Evolutionary conservation across 1,140 invertebrate genomes (phyloP), one percentile per base, ranked within the genome.

Genomic region (Heliconius himera): DNA sequence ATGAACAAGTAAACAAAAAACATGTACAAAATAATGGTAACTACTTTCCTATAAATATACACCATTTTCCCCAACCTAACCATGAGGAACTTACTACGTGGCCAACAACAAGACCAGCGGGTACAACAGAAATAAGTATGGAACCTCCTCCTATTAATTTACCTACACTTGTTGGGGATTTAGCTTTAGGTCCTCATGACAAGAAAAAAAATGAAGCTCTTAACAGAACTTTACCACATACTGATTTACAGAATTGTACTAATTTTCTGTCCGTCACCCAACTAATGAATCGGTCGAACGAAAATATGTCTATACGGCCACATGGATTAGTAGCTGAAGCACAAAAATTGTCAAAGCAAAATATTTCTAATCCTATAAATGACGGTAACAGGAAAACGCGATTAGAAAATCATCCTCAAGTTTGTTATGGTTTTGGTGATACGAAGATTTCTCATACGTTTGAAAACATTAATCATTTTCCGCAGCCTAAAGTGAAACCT

Each of bases 191-290:
- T 2, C 93, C 93, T 20, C 92, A 94, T 66, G 93, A 94, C n/a
- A 93, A 91, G 82, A 94, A 93, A 85, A 94, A 90, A 80, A 89
- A 81, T 85, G 91, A 94, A 66, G 74, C 83, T 20, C 54, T 86
- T 56, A 90, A 87, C 76, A 88, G 89, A 85, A 75, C 71, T 20
- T 54, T 81, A 33, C 80, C 86, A 54, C 91, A 91, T 66, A 66
- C 85, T 54, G 93, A 94, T 71, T 79, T 90, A 76, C 91, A 91
- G 83, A 93, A 90, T 66, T 94, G 93, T 83, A 86, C 87, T 20
- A 94, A 92, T 82, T 94, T 94, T 51, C 85, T 94, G 1, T 94
- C 92, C 20, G 93, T 94, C 16, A 94, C 93, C 3, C 93, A 94
- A 60, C 77, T 94, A 60, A 94, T 94, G 93, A 94, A 94, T 80